Conservation (phyloP, 53 echinoderm and acorn worm genomes). For the Pentamera pediparva region DNA sequence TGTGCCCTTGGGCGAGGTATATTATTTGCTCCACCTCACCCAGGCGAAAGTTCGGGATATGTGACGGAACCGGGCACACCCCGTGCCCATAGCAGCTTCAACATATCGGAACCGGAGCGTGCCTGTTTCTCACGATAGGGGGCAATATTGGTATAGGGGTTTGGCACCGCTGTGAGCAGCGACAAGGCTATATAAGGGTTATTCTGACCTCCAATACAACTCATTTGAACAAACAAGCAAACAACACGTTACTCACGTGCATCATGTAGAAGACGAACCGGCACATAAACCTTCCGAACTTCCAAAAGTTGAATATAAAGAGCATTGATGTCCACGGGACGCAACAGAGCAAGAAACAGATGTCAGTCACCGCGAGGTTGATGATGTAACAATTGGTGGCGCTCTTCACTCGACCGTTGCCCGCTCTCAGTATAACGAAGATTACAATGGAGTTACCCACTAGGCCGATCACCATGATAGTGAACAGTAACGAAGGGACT, state of each 20-base stretch:
- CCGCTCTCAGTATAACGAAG: slow-evolving; percentile 51
- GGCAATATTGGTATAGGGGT: too few species aligned
- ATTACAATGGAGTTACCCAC: slow-evolving; percentile 63
- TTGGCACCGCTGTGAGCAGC: too few species aligned
- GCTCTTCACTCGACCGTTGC: slow-evolving; percentile 46
- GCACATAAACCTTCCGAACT: slow-evolving; percentile 65
- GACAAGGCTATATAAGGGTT: too few species aligned
- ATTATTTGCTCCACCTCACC: too few species aligned
- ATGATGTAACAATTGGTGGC: slow-evolving; percentile 84
- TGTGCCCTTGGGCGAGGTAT: too few species aligned
- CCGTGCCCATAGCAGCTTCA: too few species aligned
- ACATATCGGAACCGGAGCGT: too few species aligned
- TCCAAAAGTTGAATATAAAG: slow-evolving; percentile 37
- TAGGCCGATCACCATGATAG: slow-evolving; percentile 46
- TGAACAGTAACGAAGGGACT: slow-evolving; percentile 1
- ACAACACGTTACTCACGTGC: slow-evolving; percentile 59
- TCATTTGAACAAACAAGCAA: too few species aligned
- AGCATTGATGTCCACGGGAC: slow-evolving; percentile 64
- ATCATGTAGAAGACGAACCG: slow-evolving; percentile 70
- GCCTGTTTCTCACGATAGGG: too few species aligned
- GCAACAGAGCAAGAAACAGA: slow-evolving; percentile 60
- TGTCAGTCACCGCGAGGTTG: slow-evolving; percentile 74
- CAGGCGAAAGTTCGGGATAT: too few species aligned
- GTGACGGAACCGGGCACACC: too few species aligned
- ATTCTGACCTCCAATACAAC: too few species aligned